These are phyloP conservation scores for Ginglymostoma cirratum DNA, from an alignment of 2,113 vertebrate species.

Conservation along the genomic window DNA sequence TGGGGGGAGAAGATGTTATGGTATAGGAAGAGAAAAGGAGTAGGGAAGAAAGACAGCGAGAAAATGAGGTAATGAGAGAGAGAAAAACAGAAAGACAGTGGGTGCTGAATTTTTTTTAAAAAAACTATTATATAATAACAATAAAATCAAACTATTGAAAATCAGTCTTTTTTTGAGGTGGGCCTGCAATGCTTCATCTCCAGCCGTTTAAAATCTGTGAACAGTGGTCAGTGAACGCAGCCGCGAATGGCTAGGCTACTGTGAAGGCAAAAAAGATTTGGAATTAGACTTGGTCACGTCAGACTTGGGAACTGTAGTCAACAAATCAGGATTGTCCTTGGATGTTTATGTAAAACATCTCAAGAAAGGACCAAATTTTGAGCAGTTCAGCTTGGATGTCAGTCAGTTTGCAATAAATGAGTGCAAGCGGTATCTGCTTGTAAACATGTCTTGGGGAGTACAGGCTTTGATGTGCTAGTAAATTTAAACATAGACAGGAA, in stretches of 20 bases:
- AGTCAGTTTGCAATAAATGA: slow-evolving; percentile 44
- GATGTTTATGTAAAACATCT: not conserved
- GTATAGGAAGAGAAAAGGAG: too few species aligned
- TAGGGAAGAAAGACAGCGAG: too few species aligned
- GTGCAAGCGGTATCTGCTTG: slow-evolving; percentile 47
- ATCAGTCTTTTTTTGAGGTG: not conserved
- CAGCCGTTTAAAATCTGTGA: not conserved
- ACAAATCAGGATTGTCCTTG: too few species aligned
- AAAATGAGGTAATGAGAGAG: not conserved
- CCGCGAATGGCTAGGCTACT: not conserved
- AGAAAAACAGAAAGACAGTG: too few species aligned
- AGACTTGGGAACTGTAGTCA: not conserved
- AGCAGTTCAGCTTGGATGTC: slow-evolving; percentile 41
- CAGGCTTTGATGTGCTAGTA: slow-evolving; percentile 66
- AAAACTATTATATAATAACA: too few species aligned
- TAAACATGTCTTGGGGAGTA: slow-evolving; percentile 55
- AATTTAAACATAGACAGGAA: slow-evolving; percentile 87
- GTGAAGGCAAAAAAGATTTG: not conserved
- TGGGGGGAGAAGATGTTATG: too few species aligned
- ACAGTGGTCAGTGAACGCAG: not conserved
- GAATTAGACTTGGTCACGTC: not conserved
- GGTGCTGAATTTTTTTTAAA: not conserved
- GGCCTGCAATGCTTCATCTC: not conserved
- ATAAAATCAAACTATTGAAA: not conserved
- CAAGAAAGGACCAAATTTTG: not conserved